Conservation (phyloP, 2,113 vertebrate species). For the Ctenomys sociabilis region DNA sequence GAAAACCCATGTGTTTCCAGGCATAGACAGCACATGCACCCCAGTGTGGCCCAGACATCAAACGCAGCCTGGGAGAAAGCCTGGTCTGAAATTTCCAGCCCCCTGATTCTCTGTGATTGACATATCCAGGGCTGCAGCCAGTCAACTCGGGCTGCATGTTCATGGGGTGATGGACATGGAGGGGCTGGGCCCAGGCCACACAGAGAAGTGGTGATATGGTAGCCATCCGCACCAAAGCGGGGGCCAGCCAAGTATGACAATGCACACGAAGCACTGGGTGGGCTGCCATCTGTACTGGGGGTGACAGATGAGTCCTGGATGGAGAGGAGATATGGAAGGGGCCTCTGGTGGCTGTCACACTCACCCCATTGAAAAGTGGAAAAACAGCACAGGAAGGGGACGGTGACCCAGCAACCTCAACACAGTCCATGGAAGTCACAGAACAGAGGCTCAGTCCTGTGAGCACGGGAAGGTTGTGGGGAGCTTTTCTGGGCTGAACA, state of each 20-base stretch:
- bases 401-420: not conserved
- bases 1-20: slow-evolving; percentile 16
- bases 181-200: not conserved
- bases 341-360: not conserved
- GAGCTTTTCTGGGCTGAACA: not conserved
- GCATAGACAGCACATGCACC: not conserved
- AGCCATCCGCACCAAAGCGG: not conserved
- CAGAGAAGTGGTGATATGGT: not conserved
- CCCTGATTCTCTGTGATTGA: slow-evolving; percentile 40
- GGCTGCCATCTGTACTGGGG: not conserved
- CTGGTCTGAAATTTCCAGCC: slow-evolving; percentile 10
- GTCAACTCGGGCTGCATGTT: slow-evolving; percentile 23
- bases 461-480: not conserved
- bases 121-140: not conserved
- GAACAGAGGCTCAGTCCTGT: not conserved
- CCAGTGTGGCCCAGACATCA: slow-evolving; percentile 13
- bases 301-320: not conserved
- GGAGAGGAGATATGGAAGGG: not conserved
- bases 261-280: not conserved
- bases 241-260: not conserved
- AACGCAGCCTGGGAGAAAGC: not conserved
- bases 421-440: not conserved
- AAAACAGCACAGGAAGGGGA: not conserved
- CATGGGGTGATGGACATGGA: not conserved
- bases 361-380: not conserved